Conservation (phyloP, 1,140 invertebrate genomes). For the Eupeodes corollae region DNA sequence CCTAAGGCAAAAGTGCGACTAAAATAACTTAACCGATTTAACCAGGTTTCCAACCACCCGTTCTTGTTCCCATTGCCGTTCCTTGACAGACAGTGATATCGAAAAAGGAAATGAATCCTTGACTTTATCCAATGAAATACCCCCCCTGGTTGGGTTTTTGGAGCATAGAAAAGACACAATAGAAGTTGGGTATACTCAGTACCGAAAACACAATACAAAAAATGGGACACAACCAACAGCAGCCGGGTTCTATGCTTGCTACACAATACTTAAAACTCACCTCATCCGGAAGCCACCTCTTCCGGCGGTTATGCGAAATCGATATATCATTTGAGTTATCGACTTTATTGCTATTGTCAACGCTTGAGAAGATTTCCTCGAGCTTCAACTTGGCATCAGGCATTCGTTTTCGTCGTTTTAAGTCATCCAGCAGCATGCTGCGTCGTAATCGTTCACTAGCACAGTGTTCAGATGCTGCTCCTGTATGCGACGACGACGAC, state of each 20-base stretch:
- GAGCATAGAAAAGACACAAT: too few relatives aligned
- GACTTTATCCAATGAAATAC: background rate
- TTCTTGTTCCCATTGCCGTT: too few relatives aligned
- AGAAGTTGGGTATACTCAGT: too few relatives aligned
- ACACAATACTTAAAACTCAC: slow-evolving; percentile 10
- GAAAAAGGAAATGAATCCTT: background rate
- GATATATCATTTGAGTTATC: slow-evolving; percentile 8
- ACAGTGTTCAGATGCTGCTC: slow-evolving; percentile 23
- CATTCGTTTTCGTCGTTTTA: background rate
- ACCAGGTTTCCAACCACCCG: too few relatives aligned
- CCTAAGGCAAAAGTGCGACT: too few relatives aligned
- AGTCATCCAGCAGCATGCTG: slow-evolving; percentile 4
- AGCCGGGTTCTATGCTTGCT: too few relatives aligned
- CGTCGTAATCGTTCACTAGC: slow-evolving; percentile 28
- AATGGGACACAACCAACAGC: too few relatives aligned
- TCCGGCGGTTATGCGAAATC: slow-evolving; percentile 15
- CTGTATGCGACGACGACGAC: slow-evolving; percentile 6
- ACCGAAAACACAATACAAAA: too few relatives aligned
- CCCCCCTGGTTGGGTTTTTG: too few relatives aligned
- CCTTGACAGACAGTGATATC: too few relatives aligned
- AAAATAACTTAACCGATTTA: too few relatives aligned
- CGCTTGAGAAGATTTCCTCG: background rate
- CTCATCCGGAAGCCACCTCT: slow-evolving; percentile 40
- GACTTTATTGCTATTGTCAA: background rate
- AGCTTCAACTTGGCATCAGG: background rate